Conservation (phyloP, 2,888 invertebrate species). For the Chrysomela aeneicollis region DNA sequence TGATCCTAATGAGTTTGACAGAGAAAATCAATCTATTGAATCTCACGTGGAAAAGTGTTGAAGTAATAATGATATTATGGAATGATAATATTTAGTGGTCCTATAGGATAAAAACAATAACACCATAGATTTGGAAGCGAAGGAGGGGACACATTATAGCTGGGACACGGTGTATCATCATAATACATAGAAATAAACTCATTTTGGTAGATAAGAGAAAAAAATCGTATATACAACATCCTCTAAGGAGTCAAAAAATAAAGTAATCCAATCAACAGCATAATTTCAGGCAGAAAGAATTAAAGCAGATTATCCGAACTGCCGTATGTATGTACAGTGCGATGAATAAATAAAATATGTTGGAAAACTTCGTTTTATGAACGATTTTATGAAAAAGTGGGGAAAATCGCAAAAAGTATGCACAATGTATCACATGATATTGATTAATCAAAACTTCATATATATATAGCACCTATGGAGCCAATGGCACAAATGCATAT, state of each 20-base stretch:
- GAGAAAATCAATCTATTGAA: no score
- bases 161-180: conserved; percentile 13
- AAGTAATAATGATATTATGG: no score
- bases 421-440: conserved; percentile 56
- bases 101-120: no score
- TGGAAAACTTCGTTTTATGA: conserved; percentile 23
- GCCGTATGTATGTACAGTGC: neutral
- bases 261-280: conserved; percentile 8
- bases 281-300: neutral
- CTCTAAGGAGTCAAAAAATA: conserved; percentile 15
- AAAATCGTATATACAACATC: conserved; percentile 27
- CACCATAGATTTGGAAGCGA: no score
- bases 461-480: conserved; percentile 57
- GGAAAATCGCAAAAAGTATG: conserved; percentile 43
- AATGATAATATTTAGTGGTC: no score
- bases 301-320: neutral
- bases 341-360: conserved; percentile 1
- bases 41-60: no score
- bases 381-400: conserved; percentile 26
- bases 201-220: conserved; percentile 22
- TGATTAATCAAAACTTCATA: conserved; percentile 48
- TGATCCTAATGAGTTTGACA: no score
- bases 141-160: neutral
- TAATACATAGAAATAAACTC: conserved; percentile 26
- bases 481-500: conserved; percentile 62